These are phyloP conservation scores for Nasalis larvatus DNA, from an alignment of 2,113 vertebrate species.

Conservation along the genomic window DNA sequence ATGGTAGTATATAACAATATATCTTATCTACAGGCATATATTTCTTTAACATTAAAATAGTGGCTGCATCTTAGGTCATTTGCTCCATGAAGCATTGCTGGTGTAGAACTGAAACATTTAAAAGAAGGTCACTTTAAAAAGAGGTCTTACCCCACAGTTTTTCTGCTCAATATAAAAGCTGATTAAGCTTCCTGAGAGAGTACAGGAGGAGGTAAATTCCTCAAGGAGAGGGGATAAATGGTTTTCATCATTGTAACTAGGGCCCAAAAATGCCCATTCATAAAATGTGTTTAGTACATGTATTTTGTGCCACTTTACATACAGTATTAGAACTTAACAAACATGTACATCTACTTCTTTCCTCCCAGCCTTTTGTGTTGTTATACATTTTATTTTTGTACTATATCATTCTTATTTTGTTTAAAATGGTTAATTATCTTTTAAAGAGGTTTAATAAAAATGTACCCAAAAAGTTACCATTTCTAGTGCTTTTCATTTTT, in stretches of 20 bases:
- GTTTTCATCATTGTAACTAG: background rate
- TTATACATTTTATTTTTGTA: background rate
- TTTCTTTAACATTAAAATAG: background rate
- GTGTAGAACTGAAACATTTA: background rate
- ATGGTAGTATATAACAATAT: background rate
- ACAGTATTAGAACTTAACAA: too few relatives aligned
- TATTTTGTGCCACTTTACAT: background rate
- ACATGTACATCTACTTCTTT: too few relatives aligned
- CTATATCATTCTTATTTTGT: background rate
- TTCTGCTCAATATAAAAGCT: background rate
- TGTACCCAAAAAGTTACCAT: background rate
- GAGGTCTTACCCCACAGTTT: background rate
- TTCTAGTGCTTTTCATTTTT: background rate
- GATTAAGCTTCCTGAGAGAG: background rate
- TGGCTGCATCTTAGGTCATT: background rate
- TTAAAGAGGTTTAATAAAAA: background rate
- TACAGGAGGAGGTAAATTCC: background rate
- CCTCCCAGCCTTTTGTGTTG: background rate
- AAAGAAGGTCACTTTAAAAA: background rate
- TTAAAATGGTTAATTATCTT: background rate
- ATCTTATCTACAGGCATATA: too few relatives aligned
- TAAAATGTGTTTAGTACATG: background rate
- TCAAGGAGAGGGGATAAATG: background rate
- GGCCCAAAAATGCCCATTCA: background rate
- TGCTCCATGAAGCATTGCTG: too few relatives aligned